These are phyloP conservation scores for Xyrauchen texanus DNA, from an alignment of 2,113 vertebrate species.

Conservation along the genomic window DNA sequence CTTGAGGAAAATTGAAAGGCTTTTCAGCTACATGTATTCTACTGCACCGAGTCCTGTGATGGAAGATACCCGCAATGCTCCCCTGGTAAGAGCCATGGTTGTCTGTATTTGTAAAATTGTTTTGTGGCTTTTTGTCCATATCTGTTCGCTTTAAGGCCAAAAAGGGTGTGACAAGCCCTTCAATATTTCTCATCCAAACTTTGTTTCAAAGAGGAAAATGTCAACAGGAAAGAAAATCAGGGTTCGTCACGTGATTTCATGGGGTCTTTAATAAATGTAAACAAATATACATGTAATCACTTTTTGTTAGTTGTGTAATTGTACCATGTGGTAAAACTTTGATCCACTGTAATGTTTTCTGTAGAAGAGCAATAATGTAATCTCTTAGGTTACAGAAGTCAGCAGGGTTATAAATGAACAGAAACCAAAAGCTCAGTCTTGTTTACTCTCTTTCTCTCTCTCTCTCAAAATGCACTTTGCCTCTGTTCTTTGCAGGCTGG, in stretches of 20 bases:
- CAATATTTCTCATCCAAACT: no score
- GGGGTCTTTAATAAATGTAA: no score
- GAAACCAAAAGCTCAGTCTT: constrained; percentile 39
- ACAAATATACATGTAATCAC: no score
- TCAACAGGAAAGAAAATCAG: no score
- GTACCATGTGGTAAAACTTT: background rate
- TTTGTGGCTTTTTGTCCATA: background rate
- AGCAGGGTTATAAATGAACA: constrained; percentile 47
- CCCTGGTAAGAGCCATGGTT: constrained; percentile 79
- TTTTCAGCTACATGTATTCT: constrained; percentile 97
- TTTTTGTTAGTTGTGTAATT: background rate
- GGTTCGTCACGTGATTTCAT: no score
- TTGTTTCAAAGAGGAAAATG: no score
- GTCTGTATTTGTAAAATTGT: background rate
- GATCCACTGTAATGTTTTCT: background rate
- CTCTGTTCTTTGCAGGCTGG: constrained; percentile 80
- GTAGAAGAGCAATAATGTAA: background rate
- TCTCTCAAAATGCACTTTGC: no score
- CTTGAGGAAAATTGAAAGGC: constrained; percentile 86
- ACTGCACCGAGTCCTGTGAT: constrained; percentile 87
- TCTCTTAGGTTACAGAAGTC: background rate
- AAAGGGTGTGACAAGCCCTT: no score
- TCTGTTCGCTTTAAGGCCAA: no score
- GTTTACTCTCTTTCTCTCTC: background rate
- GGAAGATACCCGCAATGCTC: constrained; percentile 84